Evolutionary conservation across 2,888 invertebrate species (phyloP).

Genomic region (Macrosiphum euphorbiae): DNA sequence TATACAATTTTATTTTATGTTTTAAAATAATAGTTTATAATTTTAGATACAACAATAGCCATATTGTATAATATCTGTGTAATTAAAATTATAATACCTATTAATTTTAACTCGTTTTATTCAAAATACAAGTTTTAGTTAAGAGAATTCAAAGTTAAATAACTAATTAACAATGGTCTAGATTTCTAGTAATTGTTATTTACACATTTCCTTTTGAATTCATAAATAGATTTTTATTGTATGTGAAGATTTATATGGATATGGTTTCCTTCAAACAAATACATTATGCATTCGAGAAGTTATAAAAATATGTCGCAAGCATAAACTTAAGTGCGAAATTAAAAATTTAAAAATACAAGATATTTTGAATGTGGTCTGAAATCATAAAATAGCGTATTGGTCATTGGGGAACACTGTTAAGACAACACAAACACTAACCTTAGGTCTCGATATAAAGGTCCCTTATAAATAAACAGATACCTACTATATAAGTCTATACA

Average conservation of each 20-base stretch:
- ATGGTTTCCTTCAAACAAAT: not conserved
- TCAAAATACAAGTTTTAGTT: not conserved
- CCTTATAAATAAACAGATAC: slow-evolving; percentile 17
- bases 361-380: not conserved
- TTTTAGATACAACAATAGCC: not conserved
- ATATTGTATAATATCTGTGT: not conserved
- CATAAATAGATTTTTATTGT: not conserved
- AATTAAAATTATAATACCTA: not conserved
- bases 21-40: not conserved
- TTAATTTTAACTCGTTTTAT: not conserved
- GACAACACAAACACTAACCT: not conserved
- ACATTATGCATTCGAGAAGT: not conserved
- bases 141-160: not conserved
- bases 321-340: not conserved
- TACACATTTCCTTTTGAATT: not conserved
- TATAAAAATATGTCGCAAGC: not conserved
- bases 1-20: not conserved
- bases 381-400: slow-evolving; percentile 9
- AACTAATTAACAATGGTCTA: not conserved
- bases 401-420: not conserved
- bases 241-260: not conserved
- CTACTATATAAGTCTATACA: not conserved
- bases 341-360: slow-evolving; percentile 5
- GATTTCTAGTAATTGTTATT: not conserved
- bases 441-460: not conserved